Evolutionary conservation across 2,113 vertebrate genomes (phyloP).

Genomic region (Xiphophorus hellerii): DNA sequence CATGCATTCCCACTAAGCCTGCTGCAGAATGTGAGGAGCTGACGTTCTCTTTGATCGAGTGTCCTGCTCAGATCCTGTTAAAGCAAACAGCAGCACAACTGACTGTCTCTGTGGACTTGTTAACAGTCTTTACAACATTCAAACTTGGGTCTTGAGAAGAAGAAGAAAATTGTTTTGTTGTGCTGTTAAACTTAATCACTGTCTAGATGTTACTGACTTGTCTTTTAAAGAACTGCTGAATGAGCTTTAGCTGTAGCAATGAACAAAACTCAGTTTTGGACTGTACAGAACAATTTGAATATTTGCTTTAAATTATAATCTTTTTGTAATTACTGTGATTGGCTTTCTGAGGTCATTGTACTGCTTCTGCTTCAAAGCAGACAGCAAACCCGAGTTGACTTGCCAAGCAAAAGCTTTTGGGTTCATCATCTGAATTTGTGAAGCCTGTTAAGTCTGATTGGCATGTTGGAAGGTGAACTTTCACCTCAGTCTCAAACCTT

Average conservation of each 20-base stretch:
- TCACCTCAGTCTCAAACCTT: too few relatives aligned
- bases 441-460: too few relatives aligned
- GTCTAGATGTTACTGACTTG: not conserved
- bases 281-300: too few relatives aligned
- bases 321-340: too few relatives aligned
- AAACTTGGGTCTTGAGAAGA: not conserved
- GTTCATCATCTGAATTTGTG: too few relatives aligned
- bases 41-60: slow-evolving; percentile 20
- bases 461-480: too few relatives aligned
- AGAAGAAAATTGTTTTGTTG: not conserved
- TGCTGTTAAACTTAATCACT: not conserved
- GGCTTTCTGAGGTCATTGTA: too few relatives aligned
- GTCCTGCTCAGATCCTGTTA: slow-evolving; percentile 7
- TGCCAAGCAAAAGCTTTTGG: too few relatives aligned
- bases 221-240: not conserved
- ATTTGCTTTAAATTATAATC: too few relatives aligned
- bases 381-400: too few relatives aligned
- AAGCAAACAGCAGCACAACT: not conserved
- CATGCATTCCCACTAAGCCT: slow-evolving; percentile 9
- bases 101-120: not conserved
- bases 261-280: not conserved
- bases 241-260: not conserved
- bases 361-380: too few relatives aligned
- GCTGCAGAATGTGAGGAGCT: slow-evolving; percentile 9
- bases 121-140: not conserved